Base-by-base conservation (phyloP, 2,888 invertebrate species). In the Latheticus oryzae region DNA sequence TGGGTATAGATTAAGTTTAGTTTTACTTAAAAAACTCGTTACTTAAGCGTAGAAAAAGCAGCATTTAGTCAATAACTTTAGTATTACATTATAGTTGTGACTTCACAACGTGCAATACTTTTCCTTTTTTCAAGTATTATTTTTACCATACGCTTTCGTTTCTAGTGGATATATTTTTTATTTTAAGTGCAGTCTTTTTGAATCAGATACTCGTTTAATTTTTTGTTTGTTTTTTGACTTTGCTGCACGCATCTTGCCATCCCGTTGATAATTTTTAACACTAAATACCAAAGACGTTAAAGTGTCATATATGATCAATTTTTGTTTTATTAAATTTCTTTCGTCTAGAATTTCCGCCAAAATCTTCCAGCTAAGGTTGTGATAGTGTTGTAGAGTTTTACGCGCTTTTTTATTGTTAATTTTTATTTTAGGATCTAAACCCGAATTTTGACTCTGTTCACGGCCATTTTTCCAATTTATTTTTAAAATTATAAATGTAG, bases 361-460 rank as follows among this genome's bases (percentile, higher is more conserved):
- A 77, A 74, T 78, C 78, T 78, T 79, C 78, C 78, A 78, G 73
- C 75, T 72, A 70, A 73, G 78, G 78, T 78, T 79, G 79, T 79
- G 79, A 79, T 79, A 78, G 74, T 72, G 64, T 73, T 68, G 62
- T 76, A 76, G 71, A 71, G 47, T 59, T 65, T 65, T 66, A 61
- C 17, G 48, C 48, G 62, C 71, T 65, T 68, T 63, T 67, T 73
- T 73, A 64, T 62, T 65, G 61, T 66, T 59, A 43, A 48, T 12
- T 54, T 57, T 57, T 55, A 28, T n/a, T 33, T 43, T 56, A 50
- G 38, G 38, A 42, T 23, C 45, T 51, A 30, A 16, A 53, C 45
- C 47, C 28, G 43, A 54, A 45, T 54, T n/a, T 54, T 54, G 37
- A 54, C 33, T 40, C 51, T 51, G 40, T 32, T 40, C 17, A 26